These are phyloP conservation scores for Ophiothrix spiculata DNA, from an alignment of 35 echinoderm and acorn worm species.

Conservation along the genomic window DNA sequence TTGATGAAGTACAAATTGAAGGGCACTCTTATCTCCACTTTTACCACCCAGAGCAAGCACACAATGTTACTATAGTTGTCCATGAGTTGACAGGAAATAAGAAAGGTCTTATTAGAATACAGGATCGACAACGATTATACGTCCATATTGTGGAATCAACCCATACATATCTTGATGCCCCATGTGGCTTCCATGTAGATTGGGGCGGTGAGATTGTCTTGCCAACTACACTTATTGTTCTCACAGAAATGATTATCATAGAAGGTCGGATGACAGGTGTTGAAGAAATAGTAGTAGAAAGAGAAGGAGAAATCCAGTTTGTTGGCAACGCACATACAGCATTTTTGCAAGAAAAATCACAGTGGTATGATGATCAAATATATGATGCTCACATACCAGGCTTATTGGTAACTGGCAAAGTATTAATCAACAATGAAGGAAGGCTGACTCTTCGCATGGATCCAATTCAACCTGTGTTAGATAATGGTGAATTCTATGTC, in stretches of 20 bases:
- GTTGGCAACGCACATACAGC: slow-evolving; percentile 59
- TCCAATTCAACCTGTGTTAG: slow-evolving; percentile 37
- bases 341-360: slow-evolving; percentile 36
- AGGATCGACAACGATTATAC: slow-evolving; percentile 67
- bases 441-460: slow-evolving; percentile 30
- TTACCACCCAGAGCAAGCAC: slow-evolving; percentile 71
- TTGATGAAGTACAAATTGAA: slow-evolving; percentile 90
- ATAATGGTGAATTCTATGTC: slow-evolving; percentile 52
- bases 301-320: slow-evolving; percentile 61
- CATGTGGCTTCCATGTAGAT: slow-evolving; percentile 81
- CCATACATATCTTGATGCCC: slow-evolving; percentile 87
- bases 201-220: slow-evolving; percentile 66
- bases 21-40: slow-evolving; percentile 85
- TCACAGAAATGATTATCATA: slow-evolving; percentile 56
- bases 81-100: slow-evolving; percentile 91
- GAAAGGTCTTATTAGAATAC: slow-evolving; percentile 62
- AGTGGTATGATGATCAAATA: slow-evolving; percentile 63
- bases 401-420: slow-evolving; percentile 21
- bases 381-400: slow-evolving; percentile 53
- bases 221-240: slow-evolving; percentile 69
- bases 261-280: slow-evolving; percentile 82
- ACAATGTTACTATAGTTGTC: slow-evolving; percentile 77
- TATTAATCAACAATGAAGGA: slow-evolving; percentile 62
- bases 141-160: slow-evolving; percentile 86
- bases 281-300: slow-evolving; percentile 69